These are phyloP conservation scores for Myopa testacea DNA, from an alignment of 2,888 invertebrate species.

Conservation along the genomic window DNA sequence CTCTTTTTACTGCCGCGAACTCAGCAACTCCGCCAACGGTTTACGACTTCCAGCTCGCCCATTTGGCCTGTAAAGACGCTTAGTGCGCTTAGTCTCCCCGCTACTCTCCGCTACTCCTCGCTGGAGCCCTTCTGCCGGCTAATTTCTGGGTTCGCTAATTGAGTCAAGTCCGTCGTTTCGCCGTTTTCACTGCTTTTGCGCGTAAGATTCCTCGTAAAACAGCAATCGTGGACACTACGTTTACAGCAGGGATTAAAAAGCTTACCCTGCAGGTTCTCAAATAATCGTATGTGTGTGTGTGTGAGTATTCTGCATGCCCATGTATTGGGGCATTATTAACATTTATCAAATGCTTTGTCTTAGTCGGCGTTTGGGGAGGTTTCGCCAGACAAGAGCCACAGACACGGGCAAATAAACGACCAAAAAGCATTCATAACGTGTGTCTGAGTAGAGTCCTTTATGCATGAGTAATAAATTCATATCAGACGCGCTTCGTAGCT, in stretches of 20 bases:
- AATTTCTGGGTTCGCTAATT: constrained; percentile 13
- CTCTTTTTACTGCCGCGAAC: no score
- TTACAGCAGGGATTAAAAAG: constrained; percentile 4
- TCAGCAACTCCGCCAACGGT: background rate
- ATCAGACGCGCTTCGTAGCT: background rate
- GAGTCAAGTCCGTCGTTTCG: background rate
- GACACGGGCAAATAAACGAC: background rate
- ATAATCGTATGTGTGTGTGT: background rate
- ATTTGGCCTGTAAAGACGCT: background rate
- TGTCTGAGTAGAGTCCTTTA: background rate
- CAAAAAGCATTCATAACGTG: constrained; percentile 17
- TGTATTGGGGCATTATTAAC: constrained; percentile 20
- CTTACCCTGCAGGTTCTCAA: constrained; percentile 29
- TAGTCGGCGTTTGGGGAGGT: background rate
- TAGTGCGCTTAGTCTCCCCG: background rate
- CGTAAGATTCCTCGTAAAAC: background rate
- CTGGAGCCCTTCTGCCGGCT: background rate
- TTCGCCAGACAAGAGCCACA: background rate
- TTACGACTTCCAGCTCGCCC: background rate
- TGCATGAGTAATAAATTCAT: constrained; percentile 30
- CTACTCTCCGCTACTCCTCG: background rate
- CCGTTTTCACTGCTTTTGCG: no score
- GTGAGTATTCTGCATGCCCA: background rate
- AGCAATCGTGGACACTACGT: background rate
- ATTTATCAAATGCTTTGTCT: constrained; percentile 26